phyloP scores from a whole-genome alignment of 1,140 invertebrate genomes.

The Drosophila pectinifera region DNA sequence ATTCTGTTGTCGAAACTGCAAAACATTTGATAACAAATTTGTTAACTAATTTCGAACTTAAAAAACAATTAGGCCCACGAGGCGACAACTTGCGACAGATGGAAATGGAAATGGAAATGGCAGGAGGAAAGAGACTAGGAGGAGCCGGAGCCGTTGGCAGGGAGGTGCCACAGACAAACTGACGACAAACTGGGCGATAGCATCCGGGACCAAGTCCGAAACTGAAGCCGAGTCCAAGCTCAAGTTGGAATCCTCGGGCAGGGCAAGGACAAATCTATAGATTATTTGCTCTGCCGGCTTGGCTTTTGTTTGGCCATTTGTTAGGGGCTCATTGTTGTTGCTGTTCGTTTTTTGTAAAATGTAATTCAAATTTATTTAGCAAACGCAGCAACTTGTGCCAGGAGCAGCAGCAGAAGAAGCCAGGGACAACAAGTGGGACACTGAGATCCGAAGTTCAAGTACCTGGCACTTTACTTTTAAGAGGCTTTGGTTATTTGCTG shows the following conservation, averaged over 20 bases:
- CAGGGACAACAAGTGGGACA: conserved; percentile 6
- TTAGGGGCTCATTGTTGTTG: conserved; percentile 36
- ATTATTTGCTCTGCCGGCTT: conserved; percentile 61
- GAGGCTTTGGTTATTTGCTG: neutral
- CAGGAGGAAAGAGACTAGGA: neutral
- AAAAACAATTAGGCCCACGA: conserved; percentile 79
- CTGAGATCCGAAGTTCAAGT: conserved; percentile 1
- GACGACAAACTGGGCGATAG: conserved; percentile 46
- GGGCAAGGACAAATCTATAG: conserved; percentile 64
- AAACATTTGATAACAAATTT: conserved; percentile 84
- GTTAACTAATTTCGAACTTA: conserved; percentile 84
- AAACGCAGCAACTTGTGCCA: conserved; percentile 37
- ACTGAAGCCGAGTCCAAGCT: conserved; percentile 14
- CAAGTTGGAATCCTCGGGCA: conserved; percentile 23
- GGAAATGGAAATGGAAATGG: conserved; percentile 18
- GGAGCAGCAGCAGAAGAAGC: conserved; percentile 16
- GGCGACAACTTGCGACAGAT: conserved; percentile 71
- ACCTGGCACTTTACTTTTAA: neutral
- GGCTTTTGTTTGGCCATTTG: conserved; percentile 55
- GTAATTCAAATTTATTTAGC: conserved; percentile 81
- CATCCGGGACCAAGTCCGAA: conserved; percentile 26
- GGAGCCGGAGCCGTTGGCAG: neutral
- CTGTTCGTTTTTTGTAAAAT: conserved; percentile 44
- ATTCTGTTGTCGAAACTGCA: conserved; percentile 83
- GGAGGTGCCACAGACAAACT: conserved; percentile 12